phyloP scores from a whole-genome alignment of 2,888 invertebrate species.

The Hypomecis punctinalis region DNA sequence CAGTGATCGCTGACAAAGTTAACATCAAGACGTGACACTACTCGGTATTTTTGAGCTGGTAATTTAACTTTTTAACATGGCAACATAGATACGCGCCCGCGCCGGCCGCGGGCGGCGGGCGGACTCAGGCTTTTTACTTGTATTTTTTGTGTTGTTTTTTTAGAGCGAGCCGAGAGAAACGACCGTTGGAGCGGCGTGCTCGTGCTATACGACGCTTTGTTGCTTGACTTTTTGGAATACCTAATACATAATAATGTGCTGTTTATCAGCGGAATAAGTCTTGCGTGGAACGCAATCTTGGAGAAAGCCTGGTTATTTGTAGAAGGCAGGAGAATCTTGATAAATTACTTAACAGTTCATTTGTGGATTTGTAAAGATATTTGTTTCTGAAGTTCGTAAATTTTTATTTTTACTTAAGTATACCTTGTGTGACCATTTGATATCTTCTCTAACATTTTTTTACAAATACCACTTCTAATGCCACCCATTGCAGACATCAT shows the following conservation, averaged over 20 bases:
- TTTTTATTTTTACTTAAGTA: too few relatives aligned
- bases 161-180: conserved; percentile 41
- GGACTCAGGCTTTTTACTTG: conserved; percentile 46
- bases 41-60: too few relatives aligned
- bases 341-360: too few relatives aligned
- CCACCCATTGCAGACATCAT: too few relatives aligned
- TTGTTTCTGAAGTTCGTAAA: too few relatives aligned
- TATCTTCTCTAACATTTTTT: too few relatives aligned
- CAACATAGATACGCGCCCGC: conserved; percentile 10
- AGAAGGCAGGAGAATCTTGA: neutral
- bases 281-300: neutral
- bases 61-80: too few relatives aligned
- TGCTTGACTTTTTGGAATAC: conserved; percentile 27
- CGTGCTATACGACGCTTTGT: conserved; percentile 47
- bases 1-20: too few relatives aligned
- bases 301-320: neutral
- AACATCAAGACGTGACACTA: too few relatives aligned
- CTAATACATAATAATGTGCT: conserved; percentile 29
- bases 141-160: conserved; percentile 52
- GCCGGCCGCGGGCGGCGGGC: conserved; percentile 36
- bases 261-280: conserved; percentile 24
- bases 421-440: too few relatives aligned
- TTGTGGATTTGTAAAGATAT: too few relatives aligned
- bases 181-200: conserved; percentile 48
- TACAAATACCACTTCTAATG: too few relatives aligned